Evolutionary conservation across 2,113 vertebrate species (phyloP).

Genomic region (Apus apus): DNA sequence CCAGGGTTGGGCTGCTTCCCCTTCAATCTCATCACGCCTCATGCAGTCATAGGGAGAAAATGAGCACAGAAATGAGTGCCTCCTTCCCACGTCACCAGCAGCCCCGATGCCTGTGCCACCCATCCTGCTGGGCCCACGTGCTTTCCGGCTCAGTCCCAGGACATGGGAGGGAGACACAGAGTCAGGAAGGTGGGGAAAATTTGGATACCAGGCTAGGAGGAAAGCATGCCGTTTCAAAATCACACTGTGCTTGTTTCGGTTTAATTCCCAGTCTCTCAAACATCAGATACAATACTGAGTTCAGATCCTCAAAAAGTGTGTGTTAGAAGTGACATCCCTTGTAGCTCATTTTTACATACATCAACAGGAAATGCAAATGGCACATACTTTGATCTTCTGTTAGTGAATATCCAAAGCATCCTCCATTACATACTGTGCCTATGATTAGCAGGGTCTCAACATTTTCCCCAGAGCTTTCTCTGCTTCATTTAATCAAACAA

Average conservation of each 20-base stretch:
- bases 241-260: not conserved
- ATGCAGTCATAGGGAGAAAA: not conserved
- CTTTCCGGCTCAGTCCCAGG: not conserved
- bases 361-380: not conserved
- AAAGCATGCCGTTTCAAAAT: not conserved
- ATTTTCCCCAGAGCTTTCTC: not conserved
- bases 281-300: not conserved
- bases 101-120: not conserved
- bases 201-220: not conserved
- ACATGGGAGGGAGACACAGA: not conserved
- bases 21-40: not conserved
- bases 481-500: not conserved
- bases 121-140: fast-evolving
- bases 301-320: not conserved
- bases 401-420: not conserved
- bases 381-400: not conserved
- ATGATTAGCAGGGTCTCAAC: not conserved
- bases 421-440: fast-evolving
- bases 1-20: not conserved
- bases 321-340: not conserved
- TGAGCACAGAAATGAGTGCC: not conserved
- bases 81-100: fast-evolving
- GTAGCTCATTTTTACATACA: not conserved
- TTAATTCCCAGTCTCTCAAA: not conserved
- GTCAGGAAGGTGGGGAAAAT: not conserved